phyloP scores from a whole-genome alignment of 2,797 vertebrate species.

The Myotis planiceps region DNA sequence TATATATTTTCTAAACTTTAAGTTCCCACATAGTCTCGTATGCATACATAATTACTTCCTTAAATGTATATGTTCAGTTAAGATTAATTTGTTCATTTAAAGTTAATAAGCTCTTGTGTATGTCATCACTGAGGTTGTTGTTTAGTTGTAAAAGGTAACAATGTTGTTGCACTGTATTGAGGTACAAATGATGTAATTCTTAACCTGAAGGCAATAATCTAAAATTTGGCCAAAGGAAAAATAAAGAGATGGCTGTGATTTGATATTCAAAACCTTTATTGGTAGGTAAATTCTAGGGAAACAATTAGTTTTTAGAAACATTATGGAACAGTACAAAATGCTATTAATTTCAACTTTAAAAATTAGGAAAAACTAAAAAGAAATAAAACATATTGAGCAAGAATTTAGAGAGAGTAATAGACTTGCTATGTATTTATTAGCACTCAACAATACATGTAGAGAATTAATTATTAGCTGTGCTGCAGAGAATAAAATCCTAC shows the following conservation, averaged over 20 bases:
- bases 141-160: background rate
- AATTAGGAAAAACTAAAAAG: conserved; percentile 4
- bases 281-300: background rate
- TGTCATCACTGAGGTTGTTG: background rate
- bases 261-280: conserved; percentile 30
- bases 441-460: conserved; percentile 28
- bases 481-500: conserved; percentile 44
- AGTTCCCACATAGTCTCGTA: conserved; percentile 43
- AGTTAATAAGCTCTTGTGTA: background rate
- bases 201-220: background rate
- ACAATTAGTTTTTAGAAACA: background rate
- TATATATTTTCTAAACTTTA: conserved; percentile 30
- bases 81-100: background rate
- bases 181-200: background rate
- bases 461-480: conserved; percentile 46
- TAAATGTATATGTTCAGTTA: conserved; percentile 11
- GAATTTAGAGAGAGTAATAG: conserved; percentile 32
- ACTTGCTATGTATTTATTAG: conserved; percentile 55
- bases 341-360: conserved; percentile 37
- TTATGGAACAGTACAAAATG: background rate
- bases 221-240: conserved; percentile 1
- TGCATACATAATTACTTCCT: conserved; percentile 23
- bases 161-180: background rate
- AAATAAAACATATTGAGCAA: background rate
- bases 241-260: background rate